phyloP scores from a whole-genome alignment of 2,797 vertebrate genomes.

The Lophius americanus region DNA sequence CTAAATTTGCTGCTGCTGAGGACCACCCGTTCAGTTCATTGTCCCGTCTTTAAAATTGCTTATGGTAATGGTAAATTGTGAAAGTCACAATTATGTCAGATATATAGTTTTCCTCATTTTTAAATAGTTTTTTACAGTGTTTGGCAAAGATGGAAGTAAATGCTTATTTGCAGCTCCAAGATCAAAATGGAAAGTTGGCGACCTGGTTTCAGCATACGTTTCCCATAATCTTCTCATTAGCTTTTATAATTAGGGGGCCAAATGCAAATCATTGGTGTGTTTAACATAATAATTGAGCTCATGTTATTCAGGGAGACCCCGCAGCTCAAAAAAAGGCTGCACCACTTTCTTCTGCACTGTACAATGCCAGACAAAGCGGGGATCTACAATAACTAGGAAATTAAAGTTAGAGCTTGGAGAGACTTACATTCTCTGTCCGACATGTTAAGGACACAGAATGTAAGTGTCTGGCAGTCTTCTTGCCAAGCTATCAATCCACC shows the following conservation, averaged over 20 bases:
- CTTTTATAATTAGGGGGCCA: constrained; percentile 75
- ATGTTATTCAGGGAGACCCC: constrained; percentile 62
- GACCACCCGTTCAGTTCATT: too few relatives aligned
- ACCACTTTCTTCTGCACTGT: constrained; percentile 54
- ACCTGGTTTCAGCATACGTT: constrained; percentile 54
- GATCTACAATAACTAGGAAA: constrained; percentile 25
- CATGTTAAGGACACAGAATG: neutral
- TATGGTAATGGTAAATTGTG: too few relatives aligned
- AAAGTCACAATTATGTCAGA: too few relatives aligned
- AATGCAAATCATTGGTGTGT: constrained; percentile 80
- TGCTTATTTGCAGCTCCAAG: constrained; percentile 43
- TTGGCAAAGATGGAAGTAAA: neutral
- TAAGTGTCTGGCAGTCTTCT: constrained; percentile 11
- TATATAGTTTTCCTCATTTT: too few relatives aligned
- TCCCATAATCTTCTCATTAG: constrained; percentile 80
- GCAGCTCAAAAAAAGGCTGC: constrained; percentile 49
- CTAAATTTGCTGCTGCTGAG: too few relatives aligned
- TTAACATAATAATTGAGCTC: constrained; percentile 81
- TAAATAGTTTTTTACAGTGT: too few relatives aligned
- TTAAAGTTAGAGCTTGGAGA: too few relatives aligned
- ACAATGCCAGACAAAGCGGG: constrained; percentile 46
- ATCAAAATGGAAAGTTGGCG: constrained; percentile 67
- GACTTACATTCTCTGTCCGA: too few relatives aligned
- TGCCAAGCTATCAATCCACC: constrained; percentile 21
- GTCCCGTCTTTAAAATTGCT: too few relatives aligned